Conservation (phyloP, 2,113 vertebrate species). For the Nyctereutes procyonoides region DNA sequence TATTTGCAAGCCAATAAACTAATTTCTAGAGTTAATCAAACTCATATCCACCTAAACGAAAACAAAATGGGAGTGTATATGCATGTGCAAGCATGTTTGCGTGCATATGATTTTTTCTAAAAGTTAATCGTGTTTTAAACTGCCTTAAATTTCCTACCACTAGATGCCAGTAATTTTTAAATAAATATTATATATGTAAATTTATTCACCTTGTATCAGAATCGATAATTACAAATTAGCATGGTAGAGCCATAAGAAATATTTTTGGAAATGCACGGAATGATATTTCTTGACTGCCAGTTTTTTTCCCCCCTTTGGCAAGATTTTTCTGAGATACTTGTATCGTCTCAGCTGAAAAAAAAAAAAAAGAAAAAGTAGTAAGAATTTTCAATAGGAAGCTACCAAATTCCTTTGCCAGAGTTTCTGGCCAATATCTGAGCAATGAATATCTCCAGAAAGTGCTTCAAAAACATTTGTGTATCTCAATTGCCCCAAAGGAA, state of each 20-base stretch:
- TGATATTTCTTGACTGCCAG: not conserved
- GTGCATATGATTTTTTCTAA: not conserved
- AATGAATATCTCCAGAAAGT: not conserved
- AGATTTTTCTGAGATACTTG: not conserved
- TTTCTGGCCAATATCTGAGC: constrained; percentile 31
- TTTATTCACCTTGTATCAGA: not conserved
- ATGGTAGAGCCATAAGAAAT: not conserved
- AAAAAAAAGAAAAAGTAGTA: not conserved
- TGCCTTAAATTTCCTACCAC: not conserved
- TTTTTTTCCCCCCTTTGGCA: not conserved
- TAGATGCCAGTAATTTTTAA: not conserved
- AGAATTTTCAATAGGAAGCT: constrained; percentile 40
- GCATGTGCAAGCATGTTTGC: not conserved
- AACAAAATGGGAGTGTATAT: not conserved
- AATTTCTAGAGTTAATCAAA: not conserved
- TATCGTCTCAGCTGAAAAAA: not conserved
- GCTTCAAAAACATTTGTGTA: constrained; percentile 24
- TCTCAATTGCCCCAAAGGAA: constrained; percentile 24
- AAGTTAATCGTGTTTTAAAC: not conserved
- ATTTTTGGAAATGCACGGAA: not conserved
- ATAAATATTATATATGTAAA: not conserved
- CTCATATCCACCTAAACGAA: not conserved
- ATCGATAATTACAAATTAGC: not conserved
- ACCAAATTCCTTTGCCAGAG: constrained; percentile 9
- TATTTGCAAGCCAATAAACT: not conserved